phyloP scores from a whole-genome alignment of 2,113 vertebrate genomes.

The Aix galericulata region DNA sequence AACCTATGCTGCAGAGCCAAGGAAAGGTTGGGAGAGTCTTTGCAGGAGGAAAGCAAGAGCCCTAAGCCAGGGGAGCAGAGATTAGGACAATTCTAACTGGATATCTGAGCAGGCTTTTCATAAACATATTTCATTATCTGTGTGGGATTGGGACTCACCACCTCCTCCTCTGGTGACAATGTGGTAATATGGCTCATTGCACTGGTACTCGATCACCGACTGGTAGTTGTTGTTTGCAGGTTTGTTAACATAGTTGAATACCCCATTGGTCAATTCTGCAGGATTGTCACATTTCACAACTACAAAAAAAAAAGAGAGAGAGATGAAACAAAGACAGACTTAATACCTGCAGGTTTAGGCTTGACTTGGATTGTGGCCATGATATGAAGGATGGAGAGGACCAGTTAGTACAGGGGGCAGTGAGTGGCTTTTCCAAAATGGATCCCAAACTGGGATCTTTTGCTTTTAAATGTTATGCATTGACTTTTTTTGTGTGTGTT shows the following conservation, averaged over 20 bases:
- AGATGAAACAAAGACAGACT: background rate
- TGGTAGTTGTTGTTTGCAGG: slow-evolving; percentile 58
- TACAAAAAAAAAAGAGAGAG: slow-evolving; percentile 28
- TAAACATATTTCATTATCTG: background rate
- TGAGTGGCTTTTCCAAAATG: background rate
- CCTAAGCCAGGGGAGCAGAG: background rate
- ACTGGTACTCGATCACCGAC: slow-evolving; percentile 69
- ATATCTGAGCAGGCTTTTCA: background rate
- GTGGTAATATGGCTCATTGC: slow-evolving; percentile 74
- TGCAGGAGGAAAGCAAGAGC: background rate
- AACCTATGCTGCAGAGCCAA: background rate
- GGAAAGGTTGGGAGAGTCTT: background rate
- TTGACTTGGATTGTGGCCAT: background rate
- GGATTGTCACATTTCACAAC: slow-evolving; percentile 77
- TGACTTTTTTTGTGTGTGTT: background rate
- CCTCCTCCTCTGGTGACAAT: slow-evolving; percentile 26
- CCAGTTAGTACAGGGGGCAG: background rate
- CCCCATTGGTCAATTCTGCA: slow-evolving; percentile 63
- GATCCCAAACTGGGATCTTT: background rate
- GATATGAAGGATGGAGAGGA: background rate
- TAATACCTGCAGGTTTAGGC: background rate
- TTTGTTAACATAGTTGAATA: slow-evolving; percentile 40
- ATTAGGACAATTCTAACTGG: background rate
- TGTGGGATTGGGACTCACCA: slow-evolving; percentile 16
- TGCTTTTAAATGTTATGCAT: background rate